These are phyloP conservation scores for Paramormyrops kingsleyae DNA, from an alignment of 2,113 vertebrate species.

Conservation along the genomic window DNA sequence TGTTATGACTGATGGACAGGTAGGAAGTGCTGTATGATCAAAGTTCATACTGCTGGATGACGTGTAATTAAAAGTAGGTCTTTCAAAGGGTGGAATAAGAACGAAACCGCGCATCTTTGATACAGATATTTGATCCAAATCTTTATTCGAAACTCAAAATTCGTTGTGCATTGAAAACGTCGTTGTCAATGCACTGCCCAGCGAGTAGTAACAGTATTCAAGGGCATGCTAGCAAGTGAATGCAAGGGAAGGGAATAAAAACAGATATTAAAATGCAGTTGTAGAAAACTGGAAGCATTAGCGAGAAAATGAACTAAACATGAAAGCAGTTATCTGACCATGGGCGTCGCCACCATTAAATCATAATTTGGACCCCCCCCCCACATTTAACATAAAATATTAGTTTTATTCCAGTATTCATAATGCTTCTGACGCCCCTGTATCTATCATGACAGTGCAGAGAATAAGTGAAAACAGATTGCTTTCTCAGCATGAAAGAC, in stretches of 20 bases:
- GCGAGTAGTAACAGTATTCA: background rate
- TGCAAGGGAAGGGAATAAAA: background rate
- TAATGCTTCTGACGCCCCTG: too few relatives aligned
- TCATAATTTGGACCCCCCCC: too few relatives aligned
- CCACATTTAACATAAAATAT: too few relatives aligned
- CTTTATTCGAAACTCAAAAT: background rate
- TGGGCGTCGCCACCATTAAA: too few relatives aligned
- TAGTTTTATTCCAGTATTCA: too few relatives aligned
- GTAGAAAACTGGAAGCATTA: background rate
- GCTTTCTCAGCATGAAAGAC: background rate
- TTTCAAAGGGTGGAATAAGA: background rate
- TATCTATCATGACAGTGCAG: background rate
- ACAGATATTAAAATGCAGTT: background rate
- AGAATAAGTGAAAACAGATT: background rate
- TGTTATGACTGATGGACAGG: background rate
- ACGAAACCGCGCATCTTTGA: background rate
- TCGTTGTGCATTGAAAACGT: too few relatives aligned
- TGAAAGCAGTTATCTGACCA: background rate
- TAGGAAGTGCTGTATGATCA: background rate
- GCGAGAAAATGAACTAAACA: background rate
- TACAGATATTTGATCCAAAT: background rate
- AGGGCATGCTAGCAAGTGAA: background rate
- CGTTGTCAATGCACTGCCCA: background rate
- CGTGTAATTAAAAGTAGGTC: background rate
- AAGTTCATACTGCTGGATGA: background rate